Evolutionary conservation across 2,113 vertebrate genomes (phyloP), one percentile per base, ranked within the genome.

Genomic region (Chloebia gouldiae): DNA sequence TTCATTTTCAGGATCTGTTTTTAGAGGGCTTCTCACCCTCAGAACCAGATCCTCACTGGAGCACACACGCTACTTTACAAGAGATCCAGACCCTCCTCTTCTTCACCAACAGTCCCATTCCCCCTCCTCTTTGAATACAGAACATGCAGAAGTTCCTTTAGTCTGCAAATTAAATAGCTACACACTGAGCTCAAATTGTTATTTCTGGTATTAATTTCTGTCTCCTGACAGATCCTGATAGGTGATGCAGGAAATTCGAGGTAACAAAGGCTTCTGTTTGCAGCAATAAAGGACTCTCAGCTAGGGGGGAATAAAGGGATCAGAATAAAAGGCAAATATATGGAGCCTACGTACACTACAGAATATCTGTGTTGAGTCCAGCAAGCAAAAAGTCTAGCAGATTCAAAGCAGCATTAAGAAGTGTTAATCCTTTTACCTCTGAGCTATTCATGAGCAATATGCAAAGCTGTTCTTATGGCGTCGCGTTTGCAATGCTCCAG

Each of bases 361-460:
- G 78, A 95, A 20, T 90, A 93, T 94, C 85, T 92, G 83, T 72
- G 91, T 90, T 84, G 89, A 96, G 90, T 94, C 89, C 93, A 93
- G 94, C 92, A 91, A 95, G 93, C 94, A 95, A 93, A 96, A 91
- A 77, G 82, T 81, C 92, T 90, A 95, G 76, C 88, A 96, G 88
- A 96, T 89, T 94, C 95, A 97, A 96, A 93, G 91, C 81, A 88
- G 92, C 64, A 96, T 97, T 97, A 97, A 95, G 81, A 94, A 95
- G 86, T 88, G 88, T 89, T 97, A 96, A 96, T 97, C 93, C 90
- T 95, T 97, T 96, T 96, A 95, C 96, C 96, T 96, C 95, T 86
- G 70, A 96, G 96, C 94, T 96, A 97, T 97, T 96, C 96, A 96
- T 96, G 96, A 92, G 95, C 93, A 95, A 94, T 96, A 97, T 95